phyloP scores from a whole-genome alignment of 1,140 invertebrate genomes.

The Cepaea nemoralis region DNA sequence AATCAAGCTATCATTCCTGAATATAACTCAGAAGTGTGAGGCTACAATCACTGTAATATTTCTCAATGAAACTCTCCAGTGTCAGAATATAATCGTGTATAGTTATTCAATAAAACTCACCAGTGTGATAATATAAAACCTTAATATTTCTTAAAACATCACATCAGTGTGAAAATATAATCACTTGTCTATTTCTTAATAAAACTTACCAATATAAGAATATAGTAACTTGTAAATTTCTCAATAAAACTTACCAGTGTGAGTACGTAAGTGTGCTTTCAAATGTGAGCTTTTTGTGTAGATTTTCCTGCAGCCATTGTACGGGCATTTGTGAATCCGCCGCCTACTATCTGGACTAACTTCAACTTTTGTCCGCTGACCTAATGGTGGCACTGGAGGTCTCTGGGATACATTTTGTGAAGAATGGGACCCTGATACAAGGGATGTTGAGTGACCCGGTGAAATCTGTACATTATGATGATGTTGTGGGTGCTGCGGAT shows the following conservation, averaged over 20 bases:
- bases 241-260: slow-evolving; percentile 85
- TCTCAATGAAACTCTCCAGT: too few relatives aligned
- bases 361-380: slow-evolving; percentile 42
- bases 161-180: too few relatives aligned
- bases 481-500: slow-evolving; percentile 14
- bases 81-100: too few relatives aligned
- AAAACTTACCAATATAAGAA: too few relatives aligned
- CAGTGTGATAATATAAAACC: too few relatives aligned
- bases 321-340: slow-evolving; percentile 79
- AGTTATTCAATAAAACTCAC: too few relatives aligned
- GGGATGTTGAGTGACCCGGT: slow-evolving; percentile 39
- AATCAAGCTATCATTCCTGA: too few relatives aligned
- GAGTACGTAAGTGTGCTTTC: slow-evolving; percentile 97
- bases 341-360: slow-evolving; percentile 64
- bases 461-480: background rate
- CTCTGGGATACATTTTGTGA: background rate
- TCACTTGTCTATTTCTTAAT: too few relatives aligned
- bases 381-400: background rate
- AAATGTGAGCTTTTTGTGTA: slow-evolving; percentile 99
- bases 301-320: slow-evolving; percentile 95
- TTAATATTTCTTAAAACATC: too few relatives aligned
- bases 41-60: too few relatives aligned
- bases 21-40: too few relatives aligned
- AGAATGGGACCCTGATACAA: background rate
- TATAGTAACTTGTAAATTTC: too few relatives aligned